phyloP scores from a whole-genome alignment of 2,888 invertebrate genomes.

The Perdita meconis region DNA sequence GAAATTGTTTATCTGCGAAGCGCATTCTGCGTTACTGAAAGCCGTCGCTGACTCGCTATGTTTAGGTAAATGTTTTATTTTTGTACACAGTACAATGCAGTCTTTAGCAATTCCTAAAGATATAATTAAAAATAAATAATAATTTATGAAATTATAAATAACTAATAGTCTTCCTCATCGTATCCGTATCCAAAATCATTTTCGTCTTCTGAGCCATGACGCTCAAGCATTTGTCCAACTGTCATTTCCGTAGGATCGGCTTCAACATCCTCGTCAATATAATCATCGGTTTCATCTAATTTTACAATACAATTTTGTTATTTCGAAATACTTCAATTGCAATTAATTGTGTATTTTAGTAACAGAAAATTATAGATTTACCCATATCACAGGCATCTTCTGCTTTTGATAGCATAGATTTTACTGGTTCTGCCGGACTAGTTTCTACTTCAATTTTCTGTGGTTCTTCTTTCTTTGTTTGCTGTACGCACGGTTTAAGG shows the following conservation, averaged over 20 bases:
- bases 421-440: conserved; percentile 1
- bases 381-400: conserved; percentile 61
- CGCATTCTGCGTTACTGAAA: too few relatives aligned
- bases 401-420: conserved; percentile 18
- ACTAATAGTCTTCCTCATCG: conserved; percentile 87
- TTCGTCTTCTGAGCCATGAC: conserved; percentile 87
- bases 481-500: conserved; percentile 31
- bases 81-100: conserved; percentile 25
- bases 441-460: conserved; percentile 29
- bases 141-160: conserved; percentile 26
- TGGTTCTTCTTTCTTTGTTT: conserved; percentile 32
- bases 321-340: not conserved
- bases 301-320: not conserved
- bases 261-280: conserved; percentile 79
- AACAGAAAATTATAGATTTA: conserved; percentile 19
- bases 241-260: conserved; percentile 78
- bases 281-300: conserved; percentile 76
- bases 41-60: too few relatives aligned
- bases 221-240: conserved; percentile 80
- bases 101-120: conserved; percentile 16
- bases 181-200: conserved; percentile 87
- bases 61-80: conserved; percentile 29
- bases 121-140: conserved; percentile 49
- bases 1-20: too few relatives aligned
- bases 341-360: not conserved